A percentile compares a stretch with the other conserved stretches of the same genome.
Evolutionary conservation across 2,113 vertebrate genomes (phyloP).

Genomic region (Eudyptes chrysolophus): DNA sequence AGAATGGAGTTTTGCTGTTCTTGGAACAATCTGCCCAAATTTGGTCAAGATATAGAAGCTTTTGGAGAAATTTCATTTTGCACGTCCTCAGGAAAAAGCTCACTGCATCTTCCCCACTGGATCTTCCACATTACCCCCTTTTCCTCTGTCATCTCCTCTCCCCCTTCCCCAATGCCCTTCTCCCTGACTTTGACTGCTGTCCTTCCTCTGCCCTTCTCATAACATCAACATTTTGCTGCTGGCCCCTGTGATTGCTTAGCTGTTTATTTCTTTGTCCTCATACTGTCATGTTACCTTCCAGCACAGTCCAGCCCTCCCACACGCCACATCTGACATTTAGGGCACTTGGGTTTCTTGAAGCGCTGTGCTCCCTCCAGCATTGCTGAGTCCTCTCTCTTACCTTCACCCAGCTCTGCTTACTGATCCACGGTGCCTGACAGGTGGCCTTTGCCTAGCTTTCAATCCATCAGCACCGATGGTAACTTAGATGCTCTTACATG

Average conservation of each 20-base stretch:
- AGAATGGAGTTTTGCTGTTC: neutral
- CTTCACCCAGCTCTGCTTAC: neutral
- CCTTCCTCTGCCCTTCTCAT: neutral
- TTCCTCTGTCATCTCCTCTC: neutral
- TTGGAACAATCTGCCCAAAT: constrained; percentile 14
- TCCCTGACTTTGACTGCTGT: neutral
- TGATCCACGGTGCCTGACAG: neutral
- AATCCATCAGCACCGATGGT: neutral
- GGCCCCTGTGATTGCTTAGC: neutral
- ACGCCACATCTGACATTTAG: neutral
- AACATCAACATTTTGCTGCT: neutral
- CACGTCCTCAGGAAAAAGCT: neutral
- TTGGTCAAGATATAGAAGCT: neutral
- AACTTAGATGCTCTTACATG: neutral
- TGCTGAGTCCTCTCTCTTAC: neutral
- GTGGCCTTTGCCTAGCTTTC: neutral
- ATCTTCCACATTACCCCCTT: neutral
- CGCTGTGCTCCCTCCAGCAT: neutral
- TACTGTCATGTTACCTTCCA: neutral
- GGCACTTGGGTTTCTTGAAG: neutral
- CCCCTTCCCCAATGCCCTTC: neutral
- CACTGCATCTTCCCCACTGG: neutral
- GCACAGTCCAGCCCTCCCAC: neutral
- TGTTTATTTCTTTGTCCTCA: neutral
- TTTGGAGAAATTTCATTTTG: constrained; percentile 32